Evolutionary conservation across 1,140 invertebrate genomes (phyloP).

Genomic region (Melitaea cinxia): DNA sequence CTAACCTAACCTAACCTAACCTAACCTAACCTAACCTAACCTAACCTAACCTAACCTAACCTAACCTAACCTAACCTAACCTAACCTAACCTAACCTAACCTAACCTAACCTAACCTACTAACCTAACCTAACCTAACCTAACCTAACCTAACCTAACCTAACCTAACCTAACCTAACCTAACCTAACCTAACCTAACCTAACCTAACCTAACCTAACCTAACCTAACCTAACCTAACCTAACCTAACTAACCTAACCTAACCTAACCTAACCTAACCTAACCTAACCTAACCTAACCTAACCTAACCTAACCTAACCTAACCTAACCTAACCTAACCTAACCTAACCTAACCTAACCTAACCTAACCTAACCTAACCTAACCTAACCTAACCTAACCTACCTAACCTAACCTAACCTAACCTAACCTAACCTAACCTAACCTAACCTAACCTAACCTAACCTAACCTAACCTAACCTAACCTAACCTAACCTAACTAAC

Average conservation of each 20-base stretch:
- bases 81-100: constrained; percentile 21
- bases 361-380: too few relatives aligned
- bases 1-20: constrained; percentile 19
- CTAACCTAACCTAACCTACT: constrained; percentile 15
- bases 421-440: too few relatives aligned
- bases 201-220: constrained; percentile 19
- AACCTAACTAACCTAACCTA: constrained; percentile 3
- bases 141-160: constrained; percentile 24
- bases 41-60: constrained; percentile 24
- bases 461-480: too few relatives aligned
- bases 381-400: too few relatives aligned
- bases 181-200: constrained; percentile 27
- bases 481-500: too few relatives aligned
- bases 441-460: too few relatives aligned
- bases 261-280: too few relatives aligned
- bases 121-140: constrained; percentile 14
- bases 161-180: constrained; percentile 31
- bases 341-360: too few relatives aligned
- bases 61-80: constrained; percentile 25
- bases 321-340: too few relatives aligned
- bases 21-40: constrained; percentile 22
- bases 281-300: too few relatives aligned
- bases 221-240: constrained; percentile 16
- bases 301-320: too few relatives aligned
- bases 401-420: too few relatives aligned